Percentiles rank a stretch among this genome's conserved stretches.
These are phyloP conservation scores for Paramormyrops kingsleyae DNA, from an alignment of 2,113 vertebrate species.

Conservation along the genomic window DNA sequence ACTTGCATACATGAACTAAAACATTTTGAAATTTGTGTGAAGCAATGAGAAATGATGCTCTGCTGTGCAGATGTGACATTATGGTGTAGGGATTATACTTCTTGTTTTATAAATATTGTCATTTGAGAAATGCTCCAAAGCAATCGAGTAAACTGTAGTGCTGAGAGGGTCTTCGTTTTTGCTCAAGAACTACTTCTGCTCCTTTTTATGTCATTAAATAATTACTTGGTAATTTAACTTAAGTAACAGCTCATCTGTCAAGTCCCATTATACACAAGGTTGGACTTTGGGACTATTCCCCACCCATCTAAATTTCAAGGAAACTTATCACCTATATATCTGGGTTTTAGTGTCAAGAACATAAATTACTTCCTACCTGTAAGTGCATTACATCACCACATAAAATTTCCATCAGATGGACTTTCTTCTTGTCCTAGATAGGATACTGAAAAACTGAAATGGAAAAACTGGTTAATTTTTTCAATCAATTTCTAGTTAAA, in stretches of 20 bases:
- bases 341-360: constrained; percentile 4
- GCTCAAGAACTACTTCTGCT: neutral
- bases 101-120: neutral
- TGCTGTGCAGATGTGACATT: neutral
- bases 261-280: neutral
- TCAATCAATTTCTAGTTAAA: neutral
- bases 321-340: neutral
- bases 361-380: neutral
- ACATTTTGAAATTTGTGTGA: neutral
- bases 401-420: neutral
- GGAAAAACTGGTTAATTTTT: neutral
- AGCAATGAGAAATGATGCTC: neutral
- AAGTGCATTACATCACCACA: neutral
- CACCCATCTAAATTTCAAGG: constrained; percentile 14
- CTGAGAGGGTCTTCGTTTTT: neutral
- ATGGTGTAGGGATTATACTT: neutral
- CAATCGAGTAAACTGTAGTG: neutral
- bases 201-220: neutral
- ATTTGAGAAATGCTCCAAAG: neutral
- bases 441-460: neutral
- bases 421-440: neutral
- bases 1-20: neutral
- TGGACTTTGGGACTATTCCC: constrained; percentile 10
- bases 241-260: neutral
- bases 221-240: neutral